Evolutionary conservation across 92 coral and sea anemone species (phyloP), one percentile per base, ranked within the genome.

Genomic region (Parazoanthus darwini): DNA sequence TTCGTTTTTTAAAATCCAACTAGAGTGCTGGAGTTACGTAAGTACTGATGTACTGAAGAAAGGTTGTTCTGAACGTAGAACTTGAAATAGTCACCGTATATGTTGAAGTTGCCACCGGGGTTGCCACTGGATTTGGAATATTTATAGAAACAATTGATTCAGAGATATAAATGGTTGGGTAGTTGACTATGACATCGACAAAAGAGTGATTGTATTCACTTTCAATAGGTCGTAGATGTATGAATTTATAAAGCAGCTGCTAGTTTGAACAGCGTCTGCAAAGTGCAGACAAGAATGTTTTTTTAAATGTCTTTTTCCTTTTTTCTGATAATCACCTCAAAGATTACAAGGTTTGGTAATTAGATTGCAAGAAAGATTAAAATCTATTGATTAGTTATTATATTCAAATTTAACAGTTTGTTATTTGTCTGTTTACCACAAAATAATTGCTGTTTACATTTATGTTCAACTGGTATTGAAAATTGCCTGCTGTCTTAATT

Each of bases 71-170:
- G 46, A n/a, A 14, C 20, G 9, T 13, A 1, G 16, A 51, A 51
- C 59, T 42, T 23, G 59, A 38, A 18, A 71, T 9, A 33, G 87
- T 71, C 38, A 67, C 25, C 77, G 42, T 66, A 39, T 39, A 39
- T 39, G 4, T 39, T 39, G 1, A 39, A 39, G 42, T 39, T 39
- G 42, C 33, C 8, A 8, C 25, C 7, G 39, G 1, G 15, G 35
- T 67, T 68, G 14, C 26, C 51, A 22, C 18, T 67, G 72, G 38
- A 37, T 82, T 82, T 37, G 59, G 63, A 83, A 83, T 82, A 82
- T 65, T 37, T 22, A 4, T 35, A 33, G 14, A 11, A 67, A 26
- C 59, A 67, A 68, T 44, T 83, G 63, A 43, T 83, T 39, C 48
- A 70, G 59, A 67, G 63, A 42, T 71, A 25, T 29, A 29, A 29